phyloP scores from a whole-genome alignment of 1,140 invertebrate genomes.

The Spodoptera litura region DNA sequence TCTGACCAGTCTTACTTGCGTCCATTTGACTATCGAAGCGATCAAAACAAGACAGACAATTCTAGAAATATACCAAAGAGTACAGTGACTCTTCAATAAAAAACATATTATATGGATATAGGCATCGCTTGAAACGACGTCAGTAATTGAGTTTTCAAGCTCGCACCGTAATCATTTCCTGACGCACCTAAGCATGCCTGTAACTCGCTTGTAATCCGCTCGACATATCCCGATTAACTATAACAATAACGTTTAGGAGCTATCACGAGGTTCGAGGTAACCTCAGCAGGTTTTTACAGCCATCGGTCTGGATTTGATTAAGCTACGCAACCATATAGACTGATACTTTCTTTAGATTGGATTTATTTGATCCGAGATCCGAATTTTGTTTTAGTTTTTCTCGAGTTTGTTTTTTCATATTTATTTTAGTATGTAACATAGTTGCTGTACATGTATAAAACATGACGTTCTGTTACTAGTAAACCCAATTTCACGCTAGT shows the following conservation, averaged over 20 bases:
- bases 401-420: not conserved
- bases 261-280: constrained; percentile 13
- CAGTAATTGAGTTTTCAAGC: constrained; percentile 59
- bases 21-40: no score
- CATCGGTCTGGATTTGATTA: constrained; percentile 32
- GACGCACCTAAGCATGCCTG: constrained; percentile 47
- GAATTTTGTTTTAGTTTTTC: not conserved
- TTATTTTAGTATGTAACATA: no score
- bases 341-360: constrained; percentile 1
- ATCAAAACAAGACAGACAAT: not conserved
- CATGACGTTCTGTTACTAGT: no score
- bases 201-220: constrained; percentile 47
- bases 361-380: not conserved
- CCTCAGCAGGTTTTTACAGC: constrained; percentile 33
- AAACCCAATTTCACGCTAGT: no score
- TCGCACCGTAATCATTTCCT: constrained; percentile 48
- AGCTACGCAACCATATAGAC: not conserved
- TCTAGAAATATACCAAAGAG: constrained; percentile 9
- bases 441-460: no score
- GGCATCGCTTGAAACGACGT: constrained; percentile 48
- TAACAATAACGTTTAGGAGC: constrained; percentile 36
- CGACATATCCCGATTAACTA: constrained; percentile 42
- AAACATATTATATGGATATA: constrained; percentile 3
- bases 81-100: not conserved
- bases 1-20: no score